Percentiles rank a stretch among this genome's conserved stretches.
phyloP scores from a whole-genome alignment of 1,140 invertebrate genomes.

The Hermetia illucens region DNA sequence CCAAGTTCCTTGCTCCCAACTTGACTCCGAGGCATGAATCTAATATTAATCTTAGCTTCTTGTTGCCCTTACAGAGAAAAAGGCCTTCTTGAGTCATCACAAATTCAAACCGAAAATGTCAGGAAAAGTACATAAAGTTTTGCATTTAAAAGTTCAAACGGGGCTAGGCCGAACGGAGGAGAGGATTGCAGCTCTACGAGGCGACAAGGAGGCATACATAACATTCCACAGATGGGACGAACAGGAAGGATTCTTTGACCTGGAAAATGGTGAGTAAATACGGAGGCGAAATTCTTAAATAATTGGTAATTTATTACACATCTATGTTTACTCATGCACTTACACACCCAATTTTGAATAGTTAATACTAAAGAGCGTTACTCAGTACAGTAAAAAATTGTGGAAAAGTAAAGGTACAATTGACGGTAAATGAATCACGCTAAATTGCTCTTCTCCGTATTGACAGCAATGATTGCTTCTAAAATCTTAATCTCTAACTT shows the following conservation, averaged over 20 bases:
- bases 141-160: too few species aligned
- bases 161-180: background rate
- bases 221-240: background rate
- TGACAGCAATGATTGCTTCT: slow-evolving; percentile 23
- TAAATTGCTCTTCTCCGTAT: slow-evolving; percentile 23
- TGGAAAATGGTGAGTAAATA: background rate
- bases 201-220: background rate
- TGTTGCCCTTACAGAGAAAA: too few species aligned
- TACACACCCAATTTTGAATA: too few species aligned
- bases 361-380: too few species aligned
- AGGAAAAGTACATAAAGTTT: too few species aligned
- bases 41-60: too few species aligned
- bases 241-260: background rate
- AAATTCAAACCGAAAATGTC: too few species aligned
- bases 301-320: background rate
- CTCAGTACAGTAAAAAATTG: too few species aligned
- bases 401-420: background rate
- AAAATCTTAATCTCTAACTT: slow-evolving; percentile 25
- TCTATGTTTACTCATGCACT: background rate
- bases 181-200: background rate
- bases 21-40: too few species aligned
- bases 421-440: too few species aligned
- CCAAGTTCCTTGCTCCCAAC: too few species aligned
- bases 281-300: background rate
- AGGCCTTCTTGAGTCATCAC: too few species aligned